These are phyloP conservation scores for Corythucha ciliata DNA, from an alignment of 2,888 invertebrate species.

Conservation along the genomic window DNA sequence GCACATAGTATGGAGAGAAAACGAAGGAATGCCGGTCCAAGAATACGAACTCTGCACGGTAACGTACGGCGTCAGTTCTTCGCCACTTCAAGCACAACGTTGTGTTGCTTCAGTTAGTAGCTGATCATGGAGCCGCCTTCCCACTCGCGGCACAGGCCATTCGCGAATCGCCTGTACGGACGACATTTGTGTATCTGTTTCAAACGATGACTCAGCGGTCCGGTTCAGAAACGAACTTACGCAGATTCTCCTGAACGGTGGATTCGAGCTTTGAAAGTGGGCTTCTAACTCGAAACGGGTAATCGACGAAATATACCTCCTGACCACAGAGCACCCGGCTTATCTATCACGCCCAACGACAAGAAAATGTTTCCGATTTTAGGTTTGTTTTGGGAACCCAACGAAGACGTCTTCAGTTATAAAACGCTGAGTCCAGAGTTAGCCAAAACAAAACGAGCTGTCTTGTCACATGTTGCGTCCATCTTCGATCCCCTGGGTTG, in stretches of 20 bases:
- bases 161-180: background rate
- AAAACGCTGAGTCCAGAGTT: background rate
- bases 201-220: background rate
- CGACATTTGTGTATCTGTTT: background rate
- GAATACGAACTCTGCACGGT: no score
- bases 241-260: background rate
- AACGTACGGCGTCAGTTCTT: no score
- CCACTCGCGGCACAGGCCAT: background rate
- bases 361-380: background rate
- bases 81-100: no score
- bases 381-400: background rate
- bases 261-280: constrained; percentile 5
- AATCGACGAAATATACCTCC: background rate
- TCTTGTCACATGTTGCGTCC: constrained; percentile 1
- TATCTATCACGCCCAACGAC: background rate
- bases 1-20: no score
- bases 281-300: background rate
- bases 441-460: background rate
- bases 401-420: background rate
- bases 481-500: no score
- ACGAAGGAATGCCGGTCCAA: no score
- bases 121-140: no score
- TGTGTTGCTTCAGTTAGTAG: no score
- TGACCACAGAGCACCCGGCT: background rate
- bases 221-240: background rate